phyloP scores from a whole-genome alignment of 2,113 vertebrate species.

The Python bivittatus region DNA sequence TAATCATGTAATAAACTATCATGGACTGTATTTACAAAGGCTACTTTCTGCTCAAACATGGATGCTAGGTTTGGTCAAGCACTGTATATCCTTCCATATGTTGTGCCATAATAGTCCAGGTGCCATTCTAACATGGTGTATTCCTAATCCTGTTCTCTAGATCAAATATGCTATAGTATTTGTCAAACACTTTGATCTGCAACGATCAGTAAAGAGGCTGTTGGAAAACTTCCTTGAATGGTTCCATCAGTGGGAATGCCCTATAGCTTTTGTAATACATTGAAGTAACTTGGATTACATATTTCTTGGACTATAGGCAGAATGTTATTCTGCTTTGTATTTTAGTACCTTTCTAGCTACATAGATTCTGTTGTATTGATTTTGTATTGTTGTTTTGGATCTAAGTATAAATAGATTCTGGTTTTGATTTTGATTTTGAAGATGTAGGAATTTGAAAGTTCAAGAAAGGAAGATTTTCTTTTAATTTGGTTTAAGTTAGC shows the following conservation, averaged over 20 bases:
- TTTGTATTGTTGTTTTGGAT: neutral
- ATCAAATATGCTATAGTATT: neutral
- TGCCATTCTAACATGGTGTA: no score
- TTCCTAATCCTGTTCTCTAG: neutral
- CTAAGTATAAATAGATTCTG: neutral
- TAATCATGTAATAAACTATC: no score
- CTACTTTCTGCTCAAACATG: no score
- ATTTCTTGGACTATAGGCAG: neutral
- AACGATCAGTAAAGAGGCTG: neutral
- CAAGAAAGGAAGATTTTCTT: neutral
- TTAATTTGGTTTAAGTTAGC: neutral
- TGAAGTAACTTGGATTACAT: neutral
- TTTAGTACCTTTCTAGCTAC: neutral
- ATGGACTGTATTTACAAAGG: no score
- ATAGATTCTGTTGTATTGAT: neutral
- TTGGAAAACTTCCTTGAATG: neutral
- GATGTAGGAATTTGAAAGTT: accelerated
- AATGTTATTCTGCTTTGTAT: neutral
- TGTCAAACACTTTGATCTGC: neutral
- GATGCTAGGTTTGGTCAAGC: no score
- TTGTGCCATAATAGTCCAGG: no score
- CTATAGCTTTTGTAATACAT: neutral
- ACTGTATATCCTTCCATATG: no score
- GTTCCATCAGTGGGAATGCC: neutral
- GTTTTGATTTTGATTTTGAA: neutral